Base-by-base conservation (phyloP, 2,113 vertebrate species). In the Istiophorus platypterus region DNA sequence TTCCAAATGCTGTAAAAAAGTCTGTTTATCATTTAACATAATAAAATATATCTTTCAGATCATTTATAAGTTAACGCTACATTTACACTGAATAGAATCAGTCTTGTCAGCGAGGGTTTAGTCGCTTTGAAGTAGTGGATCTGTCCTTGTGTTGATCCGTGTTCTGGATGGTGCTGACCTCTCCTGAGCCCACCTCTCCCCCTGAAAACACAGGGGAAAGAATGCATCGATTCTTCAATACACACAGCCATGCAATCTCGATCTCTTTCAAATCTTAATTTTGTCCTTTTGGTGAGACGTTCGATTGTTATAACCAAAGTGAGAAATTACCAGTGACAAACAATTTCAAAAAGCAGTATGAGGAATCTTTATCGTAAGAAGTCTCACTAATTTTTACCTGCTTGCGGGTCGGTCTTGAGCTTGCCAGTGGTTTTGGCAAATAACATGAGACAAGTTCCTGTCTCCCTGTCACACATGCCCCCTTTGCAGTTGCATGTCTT, bases 391-490 rank as follows among this genome's bases (percentile, higher is more conserved):
- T 62, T 2, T 62, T 79, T 72, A 98, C 98, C 97, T 94, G 96
- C 29, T 64, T 91, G 93, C 51, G 95, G 83, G 52, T 93, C 82
- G 27, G 91, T 71, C 88, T 94, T 96, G 61, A 93, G 92, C 78
- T 94, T 94, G 82, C 89, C 93, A 61, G 95, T 92, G 49, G 96
- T 94, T 76, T 96, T 95, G 15, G 97, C 93, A 77, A 98, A 96
- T 93, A 99, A 98, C 0, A 95, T 96, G 65, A 98, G 82, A 83
- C 98, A 99, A 58, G 96, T 96, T 7, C 98, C 98, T 0, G 96
- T 98, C 90, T 96, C 96, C 85, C 96, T 95, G 94, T 99, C 97
- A 92, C 98, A 99, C 52, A 99, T 96, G 85, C 97, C 94, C 54
- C 92, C 96, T n/a, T 95, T 96, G 86, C 98, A 99, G 81, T 88